Percentiles rank a stretch among this genome's conserved stretches.
phyloP scores from a whole-genome alignment of 2,113 vertebrate genomes.

The Brienomyrus brachyistius region DNA sequence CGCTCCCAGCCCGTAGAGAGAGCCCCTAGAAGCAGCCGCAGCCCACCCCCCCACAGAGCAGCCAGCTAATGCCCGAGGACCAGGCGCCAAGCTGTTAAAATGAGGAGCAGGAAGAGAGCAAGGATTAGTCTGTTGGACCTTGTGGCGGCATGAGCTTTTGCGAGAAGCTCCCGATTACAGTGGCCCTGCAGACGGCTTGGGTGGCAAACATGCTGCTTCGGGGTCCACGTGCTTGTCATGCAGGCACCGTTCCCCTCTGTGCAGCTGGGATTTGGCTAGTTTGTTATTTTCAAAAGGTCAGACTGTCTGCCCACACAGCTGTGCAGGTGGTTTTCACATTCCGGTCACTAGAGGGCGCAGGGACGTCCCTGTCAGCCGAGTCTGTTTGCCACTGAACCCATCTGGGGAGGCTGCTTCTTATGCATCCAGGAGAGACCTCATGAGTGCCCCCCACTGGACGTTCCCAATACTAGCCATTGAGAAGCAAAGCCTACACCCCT shows the following conservation, averaged over 20 bases:
- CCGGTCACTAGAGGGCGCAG: not conserved
- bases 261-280: not conserved
- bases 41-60: not conserved
- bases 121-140: conserved; percentile 13
- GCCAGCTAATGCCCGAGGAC: not conserved
- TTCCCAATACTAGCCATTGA: too few species aligned
- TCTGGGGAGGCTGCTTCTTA: not conserved
- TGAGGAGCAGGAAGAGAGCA: not conserved
- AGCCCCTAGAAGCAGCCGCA: conserved; percentile 26
- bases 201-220: not conserved
- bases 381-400: conserved; percentile 16
- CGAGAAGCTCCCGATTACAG: conserved; percentile 17
- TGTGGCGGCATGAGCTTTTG: not conserved
- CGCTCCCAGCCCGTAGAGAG: not conserved
- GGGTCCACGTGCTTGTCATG: not conserved
- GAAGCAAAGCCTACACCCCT: not conserved
- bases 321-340: not conserved
- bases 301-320: not conserved
- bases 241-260: not conserved
- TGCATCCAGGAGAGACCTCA: not conserved
- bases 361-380: not conserved
- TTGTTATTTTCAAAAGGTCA: not conserved
- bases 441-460: not conserved
- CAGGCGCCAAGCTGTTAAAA: conserved; percentile 8
- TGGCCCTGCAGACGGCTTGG: not conserved